Percentiles rank a stretch among this genome's conserved stretches.
phyloP scores from a whole-genome alignment of 2,888 invertebrate species.

The Octodonta nipae region DNA sequence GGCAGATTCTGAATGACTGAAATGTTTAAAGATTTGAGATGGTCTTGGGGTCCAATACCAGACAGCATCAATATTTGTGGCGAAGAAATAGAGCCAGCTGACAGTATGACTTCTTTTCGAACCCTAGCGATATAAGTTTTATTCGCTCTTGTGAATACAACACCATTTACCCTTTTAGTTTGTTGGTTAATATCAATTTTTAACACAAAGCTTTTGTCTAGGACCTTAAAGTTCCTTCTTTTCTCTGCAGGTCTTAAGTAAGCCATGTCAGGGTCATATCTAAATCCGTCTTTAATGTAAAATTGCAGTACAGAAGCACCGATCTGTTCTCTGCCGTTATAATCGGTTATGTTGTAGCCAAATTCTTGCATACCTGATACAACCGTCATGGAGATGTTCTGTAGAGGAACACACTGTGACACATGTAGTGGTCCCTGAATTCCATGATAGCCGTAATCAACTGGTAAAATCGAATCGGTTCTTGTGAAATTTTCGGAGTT shows the following conservation, averaged over 20 bases:
- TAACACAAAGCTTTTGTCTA: conserved; percentile 45
- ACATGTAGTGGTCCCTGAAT: conserved; percentile 11
- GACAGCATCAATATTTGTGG: conserved; percentile 74
- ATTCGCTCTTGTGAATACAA: conserved; percentile 41
- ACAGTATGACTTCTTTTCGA: conserved; percentile 60
- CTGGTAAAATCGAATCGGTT: conserved; percentile 6
- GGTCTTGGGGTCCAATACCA: conserved; percentile 55
- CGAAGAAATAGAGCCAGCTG: conserved; percentile 66
- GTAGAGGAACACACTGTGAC: conserved; percentile 9
- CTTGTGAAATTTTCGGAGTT: conserved; percentile 11
- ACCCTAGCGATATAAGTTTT: conserved; percentile 41
- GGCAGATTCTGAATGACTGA: conserved; percentile 49
- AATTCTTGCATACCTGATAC: conserved; percentile 46
- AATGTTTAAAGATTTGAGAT: conserved; percentile 46
- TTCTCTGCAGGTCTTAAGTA: conserved; percentile 53
- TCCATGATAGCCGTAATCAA: conserved; percentile 8
- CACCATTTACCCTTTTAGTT: conserved; percentile 44
- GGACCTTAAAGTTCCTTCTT: conserved; percentile 43
- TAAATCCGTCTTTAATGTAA: conserved; percentile 51
- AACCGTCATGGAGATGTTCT: conserved; percentile 5
- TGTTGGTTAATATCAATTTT: conserved; percentile 45
- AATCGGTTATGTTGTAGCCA: conserved; percentile 54
- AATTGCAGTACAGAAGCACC: conserved; percentile 54
- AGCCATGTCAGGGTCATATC: conserved; percentile 64
- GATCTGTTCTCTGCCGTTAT: conserved; percentile 46